These are phyloP conservation scores for Oryzias dopingdopingensis DNA, from an alignment of 2,797 vertebrate genomes.

Conservation along the genomic window DNA sequence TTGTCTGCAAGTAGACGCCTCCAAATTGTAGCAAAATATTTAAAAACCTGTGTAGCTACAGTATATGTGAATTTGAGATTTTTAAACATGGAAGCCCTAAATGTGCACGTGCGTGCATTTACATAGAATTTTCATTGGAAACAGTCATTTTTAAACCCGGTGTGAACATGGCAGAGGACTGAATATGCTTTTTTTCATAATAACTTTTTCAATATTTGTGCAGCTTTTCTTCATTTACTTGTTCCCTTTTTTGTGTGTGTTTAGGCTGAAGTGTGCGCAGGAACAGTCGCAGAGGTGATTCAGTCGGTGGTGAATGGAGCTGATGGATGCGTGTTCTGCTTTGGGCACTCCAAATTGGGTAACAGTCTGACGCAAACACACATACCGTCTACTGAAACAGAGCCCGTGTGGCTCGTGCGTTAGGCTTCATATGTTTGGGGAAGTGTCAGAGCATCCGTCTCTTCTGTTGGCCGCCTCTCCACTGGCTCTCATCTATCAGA, in stretches of 20 bases:
- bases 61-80: no score
- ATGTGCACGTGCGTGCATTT: no score
- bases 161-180: no score
- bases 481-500: conserved; percentile 54
- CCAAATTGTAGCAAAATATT: no score
- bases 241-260: conserved; percentile 30
- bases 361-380: conserved; percentile 38
- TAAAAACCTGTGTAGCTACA: no score
- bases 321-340: conserved; percentile 98
- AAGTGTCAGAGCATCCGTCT: conserved; percentile 37
- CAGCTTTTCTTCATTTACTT: neutral
- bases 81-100: no score
- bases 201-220: no score
- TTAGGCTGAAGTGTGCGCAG: conserved; percentile 96
- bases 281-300: conserved; percentile 97
- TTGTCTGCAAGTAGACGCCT: no score
- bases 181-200: no score
- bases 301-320: conserved; percentile 98
- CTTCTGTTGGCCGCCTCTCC: conserved; percentile 44
- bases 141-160: no score
- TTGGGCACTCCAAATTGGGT: conserved; percentile 97
- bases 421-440: conserved; percentile 31
- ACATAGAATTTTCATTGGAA: no score
- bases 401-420: conserved; percentile 36
- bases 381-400: conserved; percentile 19